Percentiles rank a stretch among this genome's conserved stretches.
Evolutionary conservation across 2,797 vertebrate genomes (phyloP).

Genomic region (Luscinia megarhynchos): DNA sequence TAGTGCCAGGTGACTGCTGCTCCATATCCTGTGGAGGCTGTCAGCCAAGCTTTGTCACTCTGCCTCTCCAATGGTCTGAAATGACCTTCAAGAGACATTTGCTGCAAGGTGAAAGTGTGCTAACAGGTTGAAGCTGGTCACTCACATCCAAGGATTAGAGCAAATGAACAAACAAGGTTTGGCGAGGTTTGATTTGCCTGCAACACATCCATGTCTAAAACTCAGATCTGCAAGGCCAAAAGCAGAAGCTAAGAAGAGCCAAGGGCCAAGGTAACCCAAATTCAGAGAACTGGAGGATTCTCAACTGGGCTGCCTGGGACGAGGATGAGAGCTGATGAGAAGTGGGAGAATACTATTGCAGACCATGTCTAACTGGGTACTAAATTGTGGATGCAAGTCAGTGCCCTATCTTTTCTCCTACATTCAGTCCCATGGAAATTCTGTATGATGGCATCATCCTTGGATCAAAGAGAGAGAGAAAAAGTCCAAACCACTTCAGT

Average conservation of each 20-base stretch:
- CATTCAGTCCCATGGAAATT: neutral
- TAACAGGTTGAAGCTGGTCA: neutral
- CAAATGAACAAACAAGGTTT: neutral
- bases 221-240: neutral
- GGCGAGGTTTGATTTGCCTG: neutral
- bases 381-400: neutral
- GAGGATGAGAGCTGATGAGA: neutral
- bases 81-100: slow-evolving; percentile 1
- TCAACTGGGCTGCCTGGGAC: neutral
- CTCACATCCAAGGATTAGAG: neutral
- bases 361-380: neutral
- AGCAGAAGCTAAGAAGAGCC: neutral
- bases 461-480: neutral
- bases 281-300: neutral
- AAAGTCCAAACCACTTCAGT: neutral
- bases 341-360: neutral
- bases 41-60: neutral
- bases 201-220: neutral
- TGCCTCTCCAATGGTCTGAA: neutral
- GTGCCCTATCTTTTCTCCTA: neutral
- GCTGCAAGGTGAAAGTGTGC: slow-evolving; percentile 1
- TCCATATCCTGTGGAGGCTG: neutral
- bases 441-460: neutral
- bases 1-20: neutral
- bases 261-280: neutral